phyloP scores from a whole-genome alignment of 2,113 vertebrate genomes.

The Henicopernis longicauda region DNA sequence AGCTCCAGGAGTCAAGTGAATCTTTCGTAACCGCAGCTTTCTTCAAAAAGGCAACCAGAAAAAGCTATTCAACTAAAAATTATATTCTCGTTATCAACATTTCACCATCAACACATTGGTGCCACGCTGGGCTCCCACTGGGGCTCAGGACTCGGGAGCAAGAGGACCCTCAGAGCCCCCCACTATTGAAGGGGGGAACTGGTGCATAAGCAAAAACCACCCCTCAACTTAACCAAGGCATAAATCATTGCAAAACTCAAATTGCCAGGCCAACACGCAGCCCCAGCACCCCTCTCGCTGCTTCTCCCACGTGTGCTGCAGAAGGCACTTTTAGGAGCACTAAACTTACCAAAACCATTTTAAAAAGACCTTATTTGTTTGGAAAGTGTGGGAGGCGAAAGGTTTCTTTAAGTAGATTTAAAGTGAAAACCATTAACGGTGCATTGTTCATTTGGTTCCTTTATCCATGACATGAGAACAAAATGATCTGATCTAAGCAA shows the following conservation, averaged over 20 bases:
- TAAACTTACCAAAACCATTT: neutral
- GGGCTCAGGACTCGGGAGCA: neutral
- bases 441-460: slow-evolving; percentile 28
- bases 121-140: fast-evolving
- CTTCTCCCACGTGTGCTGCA: neutral
- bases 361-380: neutral
- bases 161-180: neutral
- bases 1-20: neutral
- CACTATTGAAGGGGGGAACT: fast-evolving
- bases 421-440: neutral
- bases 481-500: slow-evolving; percentile 42
- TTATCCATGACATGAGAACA: slow-evolving; percentile 26
- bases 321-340: neutral
- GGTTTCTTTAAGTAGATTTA: neutral
- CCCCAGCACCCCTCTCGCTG: neutral
- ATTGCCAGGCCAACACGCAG: neutral
- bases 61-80: neutral
- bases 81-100: neutral
- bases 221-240: neutral
- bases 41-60: neutral
- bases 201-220: neutral
- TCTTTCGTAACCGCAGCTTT: neutral
- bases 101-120: neutral
- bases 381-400: slow-evolving; percentile 10
- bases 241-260: neutral